Evolutionary conservation across 2,888 invertebrate genomes (phyloP), one percentile per base, ranked within the genome.

Genomic region (Dione vanillae): DNA sequence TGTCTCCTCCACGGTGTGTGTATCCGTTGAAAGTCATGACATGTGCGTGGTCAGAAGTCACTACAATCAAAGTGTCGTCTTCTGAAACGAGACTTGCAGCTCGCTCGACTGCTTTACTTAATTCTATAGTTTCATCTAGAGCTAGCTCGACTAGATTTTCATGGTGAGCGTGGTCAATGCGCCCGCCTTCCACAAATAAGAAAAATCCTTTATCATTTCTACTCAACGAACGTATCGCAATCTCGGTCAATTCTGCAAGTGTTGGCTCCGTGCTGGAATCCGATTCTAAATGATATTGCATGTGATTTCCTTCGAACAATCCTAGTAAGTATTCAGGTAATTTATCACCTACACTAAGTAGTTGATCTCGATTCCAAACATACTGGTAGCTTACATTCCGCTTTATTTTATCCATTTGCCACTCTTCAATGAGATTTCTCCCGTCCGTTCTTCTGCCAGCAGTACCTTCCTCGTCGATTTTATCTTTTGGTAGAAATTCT

Each of bases 21-120:
- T 97, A 97, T 0, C 97, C 97, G 65, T 93, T 94, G 75, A 95
- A 88, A 37, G 94, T 91, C 94, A 97, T 95, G 0, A 95, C 95
- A 84, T 97, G 97, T 0, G 96, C 94, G 83, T 97, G 97, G 87
- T 97, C 97, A 0, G 96, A 93, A 0, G 96, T 96, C 40, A 96
- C 97, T 20, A 97, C 94, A 12, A 97, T 93, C 51, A 98, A 88
- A 0, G 97, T 97, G 73, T 98, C 97, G 0, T 95, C 89, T 40
- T 89, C 89, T 52, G 87, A 65, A 19, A 89, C 80, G 71, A 89
- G 84, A 64, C 74, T 79, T 27, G 91, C 78, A 5, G 97, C 89
- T 64, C 85, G 84, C 49, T 71, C 75, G 51, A 96, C 92, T 41
- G 97, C 95, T 16, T 90, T 87, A 74, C 95, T 94, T 78, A 96